Base-by-base conservation (phyloP, 2,797 vertebrate genomes). In the Gila robusta region DNA sequence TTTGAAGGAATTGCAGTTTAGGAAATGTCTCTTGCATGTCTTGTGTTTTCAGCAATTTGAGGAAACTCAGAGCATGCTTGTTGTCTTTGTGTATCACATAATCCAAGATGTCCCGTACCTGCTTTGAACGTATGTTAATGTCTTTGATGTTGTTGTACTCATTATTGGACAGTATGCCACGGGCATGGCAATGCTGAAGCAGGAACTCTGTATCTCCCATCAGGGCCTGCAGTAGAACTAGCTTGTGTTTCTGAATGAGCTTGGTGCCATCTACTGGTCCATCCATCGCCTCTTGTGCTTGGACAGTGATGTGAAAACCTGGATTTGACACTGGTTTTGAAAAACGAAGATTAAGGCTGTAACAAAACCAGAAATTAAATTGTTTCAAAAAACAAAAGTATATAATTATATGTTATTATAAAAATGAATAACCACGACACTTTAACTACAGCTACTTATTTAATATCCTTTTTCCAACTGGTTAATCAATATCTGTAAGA, bases 91-190 rank as follows among this genome's bases (percentile, higher is more conserved):
- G 80, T 62, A 95, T 93, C 56, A 95, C 41, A 28, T 89, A 92
- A 90, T 96, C 95, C 86, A 96, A 91, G 81, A 96, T 92, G 10
- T 95, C 93, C 54, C 91, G 93, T 28, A 93, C 90, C 87, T 95
- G 93, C 47, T 93, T 86, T 71, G 80, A 90, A 0, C 94, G 93
- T 37, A 54, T 11, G 3, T 2, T 67, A 8, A 88, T 86, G 16
- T 90, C 84, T 90, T 94, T 95, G 17, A 96, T 82, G 41, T 89
- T 89, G 78, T 93, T 71, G 87, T 96, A 96, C 87, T 90, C 88
- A 0, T 7, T 72, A 56, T 0, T 59, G 79, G 94, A 91, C 77
- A 95, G 88, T 86, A 96, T 88, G 5, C 0, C 0, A 72, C 81
- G 82, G 28, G 95, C 91, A 80, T 95, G 91, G 62, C 93, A 94